phyloP scores from a whole-genome alignment of 2,797 vertebrate species.

The Apodemus agrarius region DNA sequence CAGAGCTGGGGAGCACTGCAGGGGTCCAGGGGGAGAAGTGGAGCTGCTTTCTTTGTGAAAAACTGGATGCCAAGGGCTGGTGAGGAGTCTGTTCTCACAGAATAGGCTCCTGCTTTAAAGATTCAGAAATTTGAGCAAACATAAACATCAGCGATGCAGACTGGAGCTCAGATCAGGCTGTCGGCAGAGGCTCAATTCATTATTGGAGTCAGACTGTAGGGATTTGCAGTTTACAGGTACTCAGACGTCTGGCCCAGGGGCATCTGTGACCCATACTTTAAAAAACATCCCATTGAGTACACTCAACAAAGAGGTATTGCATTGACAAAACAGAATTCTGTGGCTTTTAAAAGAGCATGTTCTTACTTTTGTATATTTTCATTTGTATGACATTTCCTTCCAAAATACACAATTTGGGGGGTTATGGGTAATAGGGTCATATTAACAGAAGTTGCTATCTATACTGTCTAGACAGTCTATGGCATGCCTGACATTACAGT shows the following conservation, averaged over 20 bases:
- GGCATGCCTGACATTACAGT: neutral
- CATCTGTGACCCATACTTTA: neutral
- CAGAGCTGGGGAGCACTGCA: constrained; percentile 35
- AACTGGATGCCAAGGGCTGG: neutral
- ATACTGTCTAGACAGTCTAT: neutral
- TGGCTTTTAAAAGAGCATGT: neutral
- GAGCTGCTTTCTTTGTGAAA: constrained; percentile 39
- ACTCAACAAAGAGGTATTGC: neutral
- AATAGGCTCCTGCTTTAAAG: neutral
- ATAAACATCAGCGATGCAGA: neutral
- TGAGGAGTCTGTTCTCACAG: neutral
- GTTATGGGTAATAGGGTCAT: neutral
- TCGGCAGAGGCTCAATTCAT: neutral
- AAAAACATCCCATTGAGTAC: neutral
- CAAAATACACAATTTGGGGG: neutral
- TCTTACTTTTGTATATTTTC: constrained; percentile 8
- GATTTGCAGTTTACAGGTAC: neutral
- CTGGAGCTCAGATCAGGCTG: neutral
- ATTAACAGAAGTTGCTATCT: neutral
- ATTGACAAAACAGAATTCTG: neutral
- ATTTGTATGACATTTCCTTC: constrained; percentile 22
- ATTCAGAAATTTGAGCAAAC: neutral
- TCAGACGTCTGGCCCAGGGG: neutral
- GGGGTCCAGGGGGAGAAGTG: neutral
- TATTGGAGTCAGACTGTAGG: neutral